Evolutionary conservation across 2,797 vertebrate species (phyloP).

Genomic region (Eulemur albifrons): DNA sequence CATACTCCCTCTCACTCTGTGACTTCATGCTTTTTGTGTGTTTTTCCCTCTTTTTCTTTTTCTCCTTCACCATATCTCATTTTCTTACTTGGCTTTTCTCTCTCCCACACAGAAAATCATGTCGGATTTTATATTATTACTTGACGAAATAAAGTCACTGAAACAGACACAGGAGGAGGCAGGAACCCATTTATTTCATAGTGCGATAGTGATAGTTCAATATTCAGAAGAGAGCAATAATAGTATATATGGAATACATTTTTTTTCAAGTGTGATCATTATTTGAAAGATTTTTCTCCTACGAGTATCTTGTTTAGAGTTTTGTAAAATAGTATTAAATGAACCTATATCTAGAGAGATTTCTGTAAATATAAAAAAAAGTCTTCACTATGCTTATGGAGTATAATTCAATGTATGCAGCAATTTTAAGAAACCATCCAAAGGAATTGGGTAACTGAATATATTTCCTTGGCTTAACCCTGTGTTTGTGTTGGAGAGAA

Average conservation of each 20-base stretch:
- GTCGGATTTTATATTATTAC: constrained; percentile 47
- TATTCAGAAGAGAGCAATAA: constrained; percentile 58
- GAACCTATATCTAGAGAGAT: background rate
- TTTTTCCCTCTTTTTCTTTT: background rate
- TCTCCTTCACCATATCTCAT: background rate
- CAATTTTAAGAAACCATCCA: background rate
- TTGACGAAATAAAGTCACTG: constrained; percentile 61
- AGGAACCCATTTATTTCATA: constrained; percentile 70
- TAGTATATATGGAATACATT: background rate
- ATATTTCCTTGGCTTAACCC: background rate
- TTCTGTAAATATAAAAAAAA: constrained; percentile 5
- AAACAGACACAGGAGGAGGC: constrained; percentile 35
- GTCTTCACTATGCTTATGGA: background rate
- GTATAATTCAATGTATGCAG: constrained; percentile 7
- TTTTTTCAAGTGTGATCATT: constrained; percentile 17
- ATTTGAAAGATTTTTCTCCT: constrained; percentile 44
- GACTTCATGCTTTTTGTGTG: background rate
- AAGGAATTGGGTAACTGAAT: background rate
- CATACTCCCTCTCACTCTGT: background rate
- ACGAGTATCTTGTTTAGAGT: background rate
- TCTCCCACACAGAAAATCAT: constrained; percentile 42
- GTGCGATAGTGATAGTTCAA: constrained; percentile 57
- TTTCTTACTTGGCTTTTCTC: constrained; percentile 41
- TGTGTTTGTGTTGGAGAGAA: background rate
- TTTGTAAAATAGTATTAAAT: constrained; percentile 26